A percentile compares a stretch with the other conserved stretches of the same genome.
Evolutionary conservation across 2,797 vertebrate genomes (phyloP).

Genomic region (Sebastes steindachneri): DNA sequence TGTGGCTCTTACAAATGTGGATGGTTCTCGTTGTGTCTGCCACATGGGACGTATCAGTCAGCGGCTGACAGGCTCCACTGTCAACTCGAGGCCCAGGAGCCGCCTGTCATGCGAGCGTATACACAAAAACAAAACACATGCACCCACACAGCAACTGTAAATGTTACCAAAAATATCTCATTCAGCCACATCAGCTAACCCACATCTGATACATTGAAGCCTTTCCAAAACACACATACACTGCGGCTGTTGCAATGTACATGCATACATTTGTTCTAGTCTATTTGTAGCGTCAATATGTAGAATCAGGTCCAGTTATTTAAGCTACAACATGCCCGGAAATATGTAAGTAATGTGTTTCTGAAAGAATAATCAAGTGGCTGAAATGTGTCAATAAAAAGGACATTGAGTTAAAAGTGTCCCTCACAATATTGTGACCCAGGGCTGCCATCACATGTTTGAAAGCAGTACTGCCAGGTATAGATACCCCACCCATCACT

Average conservation of each 20-base stretch:
- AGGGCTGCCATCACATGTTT: constrained; percentile 59
- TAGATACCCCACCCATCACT: constrained; percentile 10
- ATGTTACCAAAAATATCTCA: constrained; percentile 17
- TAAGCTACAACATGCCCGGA: neutral
- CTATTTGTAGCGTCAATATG: neutral
- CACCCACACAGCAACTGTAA: constrained; percentile 17
- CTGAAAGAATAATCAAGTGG: neutral
- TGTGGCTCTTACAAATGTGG: constrained; percentile 60
- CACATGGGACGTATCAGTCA: constrained; percentile 68
- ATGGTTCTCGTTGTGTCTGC: constrained; percentile 61
- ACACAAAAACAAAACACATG: constrained; percentile 37
- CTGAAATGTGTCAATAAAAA: neutral
- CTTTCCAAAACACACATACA: neutral
- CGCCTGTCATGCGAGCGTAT: constrained; percentile 42
- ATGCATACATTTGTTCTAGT: neutral
- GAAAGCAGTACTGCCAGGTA: constrained; percentile 46
- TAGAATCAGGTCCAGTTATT: neutral
- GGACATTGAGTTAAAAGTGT: neutral
- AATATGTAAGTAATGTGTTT: neutral
- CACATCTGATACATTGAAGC: neutral
- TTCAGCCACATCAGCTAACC: neutral
- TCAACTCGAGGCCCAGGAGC: constrained; percentile 61
- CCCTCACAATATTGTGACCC: constrained; percentile 21
- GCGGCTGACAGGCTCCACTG: constrained; percentile 63
- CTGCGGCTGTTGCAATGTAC: neutral